A percentile compares a stretch with the other conserved stretches of the same genome.
phyloP scores from a whole-genome alignment of 2,113 vertebrate genomes.

The Daphoenositta chrysoptera region DNA sequence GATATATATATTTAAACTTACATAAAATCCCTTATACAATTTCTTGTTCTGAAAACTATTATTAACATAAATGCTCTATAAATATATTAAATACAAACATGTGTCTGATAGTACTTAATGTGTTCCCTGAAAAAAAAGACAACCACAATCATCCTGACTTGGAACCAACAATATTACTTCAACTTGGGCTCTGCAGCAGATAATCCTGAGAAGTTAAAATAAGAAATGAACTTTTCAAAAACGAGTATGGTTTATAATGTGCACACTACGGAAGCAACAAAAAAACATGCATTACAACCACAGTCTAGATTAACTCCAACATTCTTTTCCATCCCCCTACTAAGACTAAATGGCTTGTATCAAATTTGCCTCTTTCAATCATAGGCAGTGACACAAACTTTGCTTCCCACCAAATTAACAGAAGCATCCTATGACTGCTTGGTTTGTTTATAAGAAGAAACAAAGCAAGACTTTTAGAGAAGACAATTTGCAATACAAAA shows the following conservation, averaged over 20 bases:
- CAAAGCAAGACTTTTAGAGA: neutral
- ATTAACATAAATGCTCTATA: neutral
- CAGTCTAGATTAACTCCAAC: neutral
- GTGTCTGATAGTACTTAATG: neutral
- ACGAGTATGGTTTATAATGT: neutral
- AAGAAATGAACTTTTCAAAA: neutral
- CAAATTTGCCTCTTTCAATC: neutral
- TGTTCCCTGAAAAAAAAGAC: neutral
- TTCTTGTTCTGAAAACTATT: neutral
- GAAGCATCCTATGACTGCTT: neutral
- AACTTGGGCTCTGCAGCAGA: neutral
- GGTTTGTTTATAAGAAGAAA: neutral
- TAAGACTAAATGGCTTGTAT: conserved; percentile 7
- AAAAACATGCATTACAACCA: neutral
- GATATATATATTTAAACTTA: neutral
- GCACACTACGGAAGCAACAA: neutral
- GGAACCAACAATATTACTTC: neutral
- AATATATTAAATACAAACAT: neutral
- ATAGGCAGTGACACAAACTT: neutral
- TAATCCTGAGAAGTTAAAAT: neutral
- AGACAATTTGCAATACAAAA: neutral
- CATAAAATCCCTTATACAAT: neutral
- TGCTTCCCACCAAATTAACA: neutral
- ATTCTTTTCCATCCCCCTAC: neutral
- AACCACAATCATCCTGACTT: neutral